A percentile compares a stretch with the other conserved stretches of the same genome.
Conservation (phyloP, 1,140 invertebrate species). For the Chrysomallon squamiferum region DNA sequence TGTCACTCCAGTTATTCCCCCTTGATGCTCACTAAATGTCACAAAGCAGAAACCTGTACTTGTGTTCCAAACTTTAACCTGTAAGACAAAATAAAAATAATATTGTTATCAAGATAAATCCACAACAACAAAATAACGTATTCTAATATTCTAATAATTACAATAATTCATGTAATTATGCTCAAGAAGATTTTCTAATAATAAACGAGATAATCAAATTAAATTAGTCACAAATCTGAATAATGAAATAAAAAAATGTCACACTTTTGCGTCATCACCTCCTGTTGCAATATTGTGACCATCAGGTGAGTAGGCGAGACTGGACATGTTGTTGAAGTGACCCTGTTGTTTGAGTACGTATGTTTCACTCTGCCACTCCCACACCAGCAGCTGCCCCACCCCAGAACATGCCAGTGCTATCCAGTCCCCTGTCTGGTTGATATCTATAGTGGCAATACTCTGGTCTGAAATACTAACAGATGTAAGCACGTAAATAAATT, state of each 20-base stretch:
- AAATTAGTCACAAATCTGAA: no score
- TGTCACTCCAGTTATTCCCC: constrained; percentile 78
- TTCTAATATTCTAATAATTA: no score
- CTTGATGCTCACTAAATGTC: constrained; percentile 90
- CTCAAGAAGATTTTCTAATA: no score
- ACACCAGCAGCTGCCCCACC: constrained; percentile 90
- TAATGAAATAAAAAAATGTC: no score
- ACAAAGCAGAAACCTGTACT: constrained; percentile 91
- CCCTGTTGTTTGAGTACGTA: constrained; percentile 97
- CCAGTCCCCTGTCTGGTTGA: constrained; percentile 93
- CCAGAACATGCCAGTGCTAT: constrained; percentile 77
- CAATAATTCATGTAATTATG: no score
- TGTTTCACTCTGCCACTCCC: constrained; percentile 99
- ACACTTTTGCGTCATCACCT: constrained; percentile 91
- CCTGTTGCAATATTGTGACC: constrained; percentile 90
- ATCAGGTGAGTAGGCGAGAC: constrained; percentile 88
- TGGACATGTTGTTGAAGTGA: constrained; percentile 85
- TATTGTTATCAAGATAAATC: not conserved
- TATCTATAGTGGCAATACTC: constrained; percentile 77
- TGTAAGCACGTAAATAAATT: constrained; percentile 1
- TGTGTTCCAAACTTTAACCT: constrained; percentile 94
- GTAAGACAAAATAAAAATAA: constrained; percentile 10
- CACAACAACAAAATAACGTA: no score
- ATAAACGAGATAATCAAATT: no score
- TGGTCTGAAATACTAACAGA: constrained; percentile 68